These are phyloP conservation scores for Hesperia comma DNA, from an alignment of 2,888 invertebrate species.

Conservation along the genomic window DNA sequence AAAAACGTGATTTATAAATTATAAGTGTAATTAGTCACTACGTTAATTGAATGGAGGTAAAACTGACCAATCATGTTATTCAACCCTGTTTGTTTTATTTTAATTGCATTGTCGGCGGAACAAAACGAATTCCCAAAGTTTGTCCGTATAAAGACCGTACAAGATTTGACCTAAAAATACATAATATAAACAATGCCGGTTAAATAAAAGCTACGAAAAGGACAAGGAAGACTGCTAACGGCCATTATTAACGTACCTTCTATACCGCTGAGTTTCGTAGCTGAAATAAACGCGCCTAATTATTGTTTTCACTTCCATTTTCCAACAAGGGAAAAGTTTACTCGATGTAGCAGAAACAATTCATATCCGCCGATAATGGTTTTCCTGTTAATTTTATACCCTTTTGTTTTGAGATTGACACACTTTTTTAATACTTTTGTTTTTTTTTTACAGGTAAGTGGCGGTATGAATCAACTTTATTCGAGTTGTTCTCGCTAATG, in stretches of 20 bases:
- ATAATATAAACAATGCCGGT: too few species aligned
- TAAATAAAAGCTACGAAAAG: too few species aligned
- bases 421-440: slow-evolving; percentile 45
- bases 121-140: too few species aligned
- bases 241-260: neutral
- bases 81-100: too few species aligned
- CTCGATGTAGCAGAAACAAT: slow-evolving; percentile 57
- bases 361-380: slow-evolving; percentile 62
- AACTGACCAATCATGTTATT: too few species aligned
- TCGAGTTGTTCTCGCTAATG: slow-evolving; percentile 26
- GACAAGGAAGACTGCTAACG: too few species aligned
- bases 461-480: slow-evolving; percentile 47
- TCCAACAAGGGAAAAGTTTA: slow-evolving; percentile 48
- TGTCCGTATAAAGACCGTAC: too few species aligned
- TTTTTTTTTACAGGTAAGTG: slow-evolving; percentile 69
- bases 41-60: too few species aligned
- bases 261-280: neutral
- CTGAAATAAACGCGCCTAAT: slow-evolving; percentile 34
- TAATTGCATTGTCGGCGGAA: too few species aligned
- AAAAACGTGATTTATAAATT: too few species aligned
- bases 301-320: slow-evolving; percentile 52
- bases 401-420: slow-evolving; percentile 46
- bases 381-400: slow-evolving; percentile 59
- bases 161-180: too few species aligned
- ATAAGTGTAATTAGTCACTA: too few species aligned